phyloP scores from a whole-genome alignment of 2,888 invertebrate genomes.

The Helleia helle region DNA sequence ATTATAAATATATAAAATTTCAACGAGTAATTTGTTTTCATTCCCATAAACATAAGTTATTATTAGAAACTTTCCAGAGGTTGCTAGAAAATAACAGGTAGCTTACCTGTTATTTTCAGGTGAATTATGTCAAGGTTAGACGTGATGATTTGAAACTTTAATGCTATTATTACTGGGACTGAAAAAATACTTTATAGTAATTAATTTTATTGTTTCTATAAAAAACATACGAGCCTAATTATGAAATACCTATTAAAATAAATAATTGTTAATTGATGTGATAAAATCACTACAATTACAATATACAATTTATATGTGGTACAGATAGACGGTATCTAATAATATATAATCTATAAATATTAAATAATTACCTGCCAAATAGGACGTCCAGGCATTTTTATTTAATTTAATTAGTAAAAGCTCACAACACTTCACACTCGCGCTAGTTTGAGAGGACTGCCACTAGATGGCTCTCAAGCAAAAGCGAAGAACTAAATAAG shows the following conservation, averaged over 20 bases:
- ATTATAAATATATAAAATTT: slow-evolving; percentile 4
- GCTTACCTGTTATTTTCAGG: slow-evolving; percentile 41
- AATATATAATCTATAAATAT: not conserved
- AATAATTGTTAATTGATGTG: too few species aligned
- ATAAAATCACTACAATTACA: too few species aligned
- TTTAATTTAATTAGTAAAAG: slow-evolving; percentile 30
- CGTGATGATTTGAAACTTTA: too few species aligned
- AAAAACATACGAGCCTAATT: too few species aligned
- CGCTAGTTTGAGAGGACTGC: slow-evolving; percentile 39
- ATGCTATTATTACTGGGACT: too few species aligned
- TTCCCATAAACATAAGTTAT: too few species aligned
- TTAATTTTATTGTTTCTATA: too few species aligned
- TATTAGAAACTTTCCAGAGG: not conserved
- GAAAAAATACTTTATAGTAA: too few species aligned
- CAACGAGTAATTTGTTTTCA: not conserved
- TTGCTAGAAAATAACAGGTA: slow-evolving; percentile 12
- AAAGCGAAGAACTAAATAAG: slow-evolving; percentile 68
- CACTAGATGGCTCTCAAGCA: slow-evolving; percentile 71
- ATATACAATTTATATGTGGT: too few species aligned
- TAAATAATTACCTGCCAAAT: slow-evolving; percentile 78
- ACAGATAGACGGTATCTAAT: not conserved
- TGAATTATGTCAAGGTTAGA: slow-evolving; percentile 20
- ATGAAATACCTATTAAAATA: not conserved
- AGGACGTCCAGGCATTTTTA: slow-evolving; percentile 83
- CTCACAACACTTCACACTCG: slow-evolving; percentile 43